Percentiles rank a stretch among this genome's conserved stretches.
Conservation (phyloP, 2,888 invertebrate genomes). For the Brachyopa scutellaris region DNA sequence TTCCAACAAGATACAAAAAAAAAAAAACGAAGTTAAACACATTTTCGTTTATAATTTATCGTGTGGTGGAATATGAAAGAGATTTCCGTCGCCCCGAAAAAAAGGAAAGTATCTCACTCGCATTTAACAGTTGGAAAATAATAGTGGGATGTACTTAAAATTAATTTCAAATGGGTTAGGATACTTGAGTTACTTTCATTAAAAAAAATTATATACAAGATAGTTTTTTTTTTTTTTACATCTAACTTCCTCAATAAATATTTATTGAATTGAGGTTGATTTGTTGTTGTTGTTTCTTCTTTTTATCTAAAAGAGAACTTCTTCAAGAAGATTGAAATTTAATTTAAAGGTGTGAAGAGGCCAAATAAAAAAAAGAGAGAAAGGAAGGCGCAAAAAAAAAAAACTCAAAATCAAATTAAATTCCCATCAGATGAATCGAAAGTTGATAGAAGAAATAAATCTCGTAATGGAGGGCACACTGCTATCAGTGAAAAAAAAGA, state of each 20-base stretch:
- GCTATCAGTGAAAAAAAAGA: neutral
- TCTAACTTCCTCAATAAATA: neutral
- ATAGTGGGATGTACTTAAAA: constrained; percentile 37
- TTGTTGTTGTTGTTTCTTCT: neutral
- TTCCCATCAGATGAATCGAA: constrained; percentile 46
- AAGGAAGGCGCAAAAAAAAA: neutral
- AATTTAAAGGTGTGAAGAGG: constrained; percentile 47
- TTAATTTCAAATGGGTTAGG: constrained; percentile 17
- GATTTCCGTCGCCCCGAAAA: neutral
- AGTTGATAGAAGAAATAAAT: constrained; percentile 26
- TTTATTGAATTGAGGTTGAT: constrained; percentile 26
- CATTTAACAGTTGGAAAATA: too few species aligned
- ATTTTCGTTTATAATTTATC: constrained; percentile 27
- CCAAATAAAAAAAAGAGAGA: neutral
- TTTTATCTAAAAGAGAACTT: neutral
- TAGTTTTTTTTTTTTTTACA: too few species aligned
- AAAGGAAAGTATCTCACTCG: constrained; percentile 18
- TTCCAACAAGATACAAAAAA: too few species aligned
- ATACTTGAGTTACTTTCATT: constrained; percentile 21
- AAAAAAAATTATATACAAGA: too few species aligned
- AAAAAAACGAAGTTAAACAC: constrained; percentile 17
- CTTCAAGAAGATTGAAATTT: constrained; percentile 34
- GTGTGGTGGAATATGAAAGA: neutral
- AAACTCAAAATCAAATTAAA: constrained; percentile 60
- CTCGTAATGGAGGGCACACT: constrained; percentile 17